Base-by-base conservation (phyloP, 2,797 vertebrate genomes). In the Scomberomorus guttatus region DNA sequence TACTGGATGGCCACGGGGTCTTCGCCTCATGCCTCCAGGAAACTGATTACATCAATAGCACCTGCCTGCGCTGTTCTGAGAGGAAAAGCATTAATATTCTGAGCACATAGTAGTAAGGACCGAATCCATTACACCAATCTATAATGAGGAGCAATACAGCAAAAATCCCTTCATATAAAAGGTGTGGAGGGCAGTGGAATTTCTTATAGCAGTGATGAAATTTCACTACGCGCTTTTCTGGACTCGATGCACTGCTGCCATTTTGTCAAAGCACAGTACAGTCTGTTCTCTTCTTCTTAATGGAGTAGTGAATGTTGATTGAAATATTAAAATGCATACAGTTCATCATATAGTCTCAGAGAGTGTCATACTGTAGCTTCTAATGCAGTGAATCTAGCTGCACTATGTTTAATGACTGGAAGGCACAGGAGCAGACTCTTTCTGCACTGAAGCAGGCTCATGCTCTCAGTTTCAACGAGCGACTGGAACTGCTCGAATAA, bases 21-120 rank as follows among this genome's bases (percentile, higher is more conserved):
- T 79, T 86, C 71, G 80, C 83, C 85, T 90, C 59, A 48, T 83
- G 85, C 87, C 90, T 91, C 86, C 81, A 83, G 90, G 86, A 91
- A 93, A 89, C 89, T 90, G 93, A 95, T 93, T 93, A 91, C 90
- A 93, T 95, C 93, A 84, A 92, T 93, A 94, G 91, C 92, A 93
- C 88, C 92, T 93, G 89, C 86, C 65, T 75, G 90, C 4, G 44
- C 76, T 34, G 68, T 77, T 71, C 61, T 0, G 39, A 82, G 84
- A 89, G 69, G 60, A 72, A 67, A 85, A 65, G 71, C 72, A 75
- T 95, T 95, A 88, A 93, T 91, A 95, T 95, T 95, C 94, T 70
- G 64, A 81, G 82, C 93, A 93, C 92, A 92, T 70, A 54, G 80
- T 64, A 68, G 86, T 81, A 55, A 87, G 63, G 79, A 87, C 48